Evolutionary conservation across 2,888 invertebrate species (phyloP), one percentile per base, ranked within the genome.

Genomic region (Pyrrhia umbra): DNA sequence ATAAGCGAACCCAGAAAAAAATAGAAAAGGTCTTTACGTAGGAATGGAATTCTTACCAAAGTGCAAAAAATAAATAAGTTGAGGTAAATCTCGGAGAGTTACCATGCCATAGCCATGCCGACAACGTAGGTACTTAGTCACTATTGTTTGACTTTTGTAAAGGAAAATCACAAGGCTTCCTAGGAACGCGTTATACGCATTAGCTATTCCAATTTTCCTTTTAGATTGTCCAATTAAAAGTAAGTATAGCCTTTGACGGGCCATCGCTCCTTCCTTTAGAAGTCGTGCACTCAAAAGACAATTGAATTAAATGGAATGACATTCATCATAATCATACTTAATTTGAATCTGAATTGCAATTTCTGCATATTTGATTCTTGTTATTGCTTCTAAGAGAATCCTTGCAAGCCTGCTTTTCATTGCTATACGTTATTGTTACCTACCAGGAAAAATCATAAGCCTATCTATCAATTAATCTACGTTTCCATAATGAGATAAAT

Each of bases 91-190:
- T 40, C 13, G 10, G 20, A 16, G 30, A 25, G 10, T 15, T 21
- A 25, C 50, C 23, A 5, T 5, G 16, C 2, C 16, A 1, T 3
- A 20, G 4, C 18, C 18, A 16, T 18, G 23, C 13, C n/a, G 10
- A 21, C 9, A 15, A 42, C 13, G 18, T 16, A 10, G 5, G 45
- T 39, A 47, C 47, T 55, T 6, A 18, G n/a, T 27, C 25, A 34
- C 27, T 49, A 52, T 60, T 66, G 34, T 66, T 52, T 23, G 8
- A 37, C 46, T 46, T 67, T 4, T 34, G n/a, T 54, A 23, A 45
- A 68, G 50, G 56, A 46, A 62, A 63, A 63, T 40, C 18, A 42
- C 55, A 63, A 63, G 46, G 63, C 25, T 68, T 68, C 63, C 50
- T 18, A 37, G 40, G 10, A 18, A 16, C 34, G 13, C 39, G 54